A percentile compares a stretch with the other conserved stretches of the same genome.
Conservation (phyloP, 2,888 invertebrate genomes). For the Caenorhabditis wallacei region DNA sequence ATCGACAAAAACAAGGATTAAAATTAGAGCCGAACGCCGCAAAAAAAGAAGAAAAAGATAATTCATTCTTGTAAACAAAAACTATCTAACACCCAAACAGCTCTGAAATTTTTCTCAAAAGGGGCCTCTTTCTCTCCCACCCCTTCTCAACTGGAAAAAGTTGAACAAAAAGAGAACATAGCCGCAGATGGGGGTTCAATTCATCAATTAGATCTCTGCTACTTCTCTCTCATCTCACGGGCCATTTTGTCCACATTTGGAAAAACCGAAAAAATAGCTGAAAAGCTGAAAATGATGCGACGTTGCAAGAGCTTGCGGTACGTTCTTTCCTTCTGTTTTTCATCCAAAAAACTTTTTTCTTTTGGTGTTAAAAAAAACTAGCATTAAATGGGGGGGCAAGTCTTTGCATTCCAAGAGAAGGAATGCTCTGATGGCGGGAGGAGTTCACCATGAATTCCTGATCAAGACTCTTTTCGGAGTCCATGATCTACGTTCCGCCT, state of each 20-base stretch:
- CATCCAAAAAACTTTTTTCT: background rate
- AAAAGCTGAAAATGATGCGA: constrained; percentile 42
- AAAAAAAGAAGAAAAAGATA: constrained; percentile 20
- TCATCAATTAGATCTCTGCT: constrained; percentile 49
- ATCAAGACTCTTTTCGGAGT: constrained; percentile 44
- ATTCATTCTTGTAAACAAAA: constrained; percentile 63
- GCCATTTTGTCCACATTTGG: constrained; percentile 13
- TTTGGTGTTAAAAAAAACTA: constrained; percentile 23
- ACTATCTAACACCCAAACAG: constrained; percentile 41
- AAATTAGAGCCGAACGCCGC: constrained; percentile 24
- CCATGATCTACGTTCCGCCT: constrained; percentile 52
- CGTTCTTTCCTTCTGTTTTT: constrained; percentile 20
- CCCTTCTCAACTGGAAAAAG: constrained; percentile 9
- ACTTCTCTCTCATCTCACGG: constrained; percentile 3
- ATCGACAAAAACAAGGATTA: constrained; percentile 50
- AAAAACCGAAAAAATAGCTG: background rate
- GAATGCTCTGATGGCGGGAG: constrained; percentile 47
- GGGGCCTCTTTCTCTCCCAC: constrained; percentile 6
- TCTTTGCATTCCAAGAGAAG: constrained; percentile 44
- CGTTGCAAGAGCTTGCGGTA: constrained; percentile 52
- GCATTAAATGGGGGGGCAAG: constrained; percentile 3
- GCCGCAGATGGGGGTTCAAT: constrained; percentile 58
- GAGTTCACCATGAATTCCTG: constrained; percentile 68
- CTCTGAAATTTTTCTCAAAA: constrained; percentile 10
- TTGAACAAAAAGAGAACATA: constrained; percentile 55